Conservation (phyloP, 1,140 invertebrate genomes). For the Ips typographus region DNA sequence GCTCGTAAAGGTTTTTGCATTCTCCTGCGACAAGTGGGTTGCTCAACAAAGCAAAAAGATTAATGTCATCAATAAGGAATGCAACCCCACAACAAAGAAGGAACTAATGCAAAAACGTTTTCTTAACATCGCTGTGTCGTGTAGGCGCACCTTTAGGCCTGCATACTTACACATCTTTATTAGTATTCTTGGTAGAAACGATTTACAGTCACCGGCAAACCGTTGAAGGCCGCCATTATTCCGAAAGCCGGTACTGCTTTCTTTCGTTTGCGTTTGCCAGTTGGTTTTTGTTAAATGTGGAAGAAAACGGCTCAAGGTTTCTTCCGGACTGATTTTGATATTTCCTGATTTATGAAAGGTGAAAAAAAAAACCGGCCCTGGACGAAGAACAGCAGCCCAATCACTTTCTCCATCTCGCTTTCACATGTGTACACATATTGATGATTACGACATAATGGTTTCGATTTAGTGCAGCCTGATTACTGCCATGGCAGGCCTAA, state of each 20-base stretch:
- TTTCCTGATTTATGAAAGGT: too few species aligned
- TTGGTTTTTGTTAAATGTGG: too few species aligned
- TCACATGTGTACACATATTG: conserved; percentile 20
- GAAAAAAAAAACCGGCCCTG: too few species aligned
- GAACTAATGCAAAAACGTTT: not conserved
- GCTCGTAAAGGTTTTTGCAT: too few species aligned
- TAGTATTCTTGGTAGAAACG: not conserved
- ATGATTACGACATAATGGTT: conserved; percentile 13
- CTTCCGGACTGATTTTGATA: too few species aligned
- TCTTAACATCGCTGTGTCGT: not conserved
- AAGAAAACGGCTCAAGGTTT: too few species aligned
- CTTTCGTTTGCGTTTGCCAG: too few species aligned
- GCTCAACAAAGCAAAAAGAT: too few species aligned
- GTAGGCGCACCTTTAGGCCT: not conserved
- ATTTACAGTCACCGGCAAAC: not conserved
- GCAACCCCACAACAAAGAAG: not conserved
- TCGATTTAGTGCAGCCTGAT: not conserved
- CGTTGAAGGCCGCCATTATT: not conserved
- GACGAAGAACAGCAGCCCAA: not conserved
- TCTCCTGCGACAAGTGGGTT: too few species aligned
- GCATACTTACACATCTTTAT: conserved; percentile 3
- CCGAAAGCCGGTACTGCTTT: not conserved
- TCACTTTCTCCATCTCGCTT: conserved; percentile 31
- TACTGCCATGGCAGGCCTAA: too few species aligned
- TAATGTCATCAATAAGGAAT: not conserved